Evolutionary conservation across 2,113 vertebrate species (phyloP).

Genomic region (Trinectes maculatus): DNA sequence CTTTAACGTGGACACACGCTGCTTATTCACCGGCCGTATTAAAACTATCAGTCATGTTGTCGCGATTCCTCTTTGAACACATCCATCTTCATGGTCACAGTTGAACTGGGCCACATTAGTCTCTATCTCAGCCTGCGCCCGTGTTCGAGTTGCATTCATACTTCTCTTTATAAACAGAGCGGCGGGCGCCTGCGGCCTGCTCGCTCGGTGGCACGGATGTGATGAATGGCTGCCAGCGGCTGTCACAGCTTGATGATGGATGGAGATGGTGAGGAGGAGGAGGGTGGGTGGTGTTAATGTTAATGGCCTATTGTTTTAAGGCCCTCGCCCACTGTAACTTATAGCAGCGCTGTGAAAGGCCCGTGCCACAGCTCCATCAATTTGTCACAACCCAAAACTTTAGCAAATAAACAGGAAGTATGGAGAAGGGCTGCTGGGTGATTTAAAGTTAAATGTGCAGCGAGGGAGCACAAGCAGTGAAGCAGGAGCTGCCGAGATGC

Average conservation of each 20-base stretch:
- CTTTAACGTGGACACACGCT: conserved; percentile 26
- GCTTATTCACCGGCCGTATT: conserved; percentile 47
- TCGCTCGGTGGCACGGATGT: conserved; percentile 45
- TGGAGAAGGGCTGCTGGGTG: conserved; percentile 37
- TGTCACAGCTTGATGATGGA: conserved; percentile 63
- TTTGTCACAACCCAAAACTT: conserved; percentile 67
- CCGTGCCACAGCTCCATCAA: conserved; percentile 59
- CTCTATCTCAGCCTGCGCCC: conserved; percentile 46
- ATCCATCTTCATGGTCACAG: conserved; percentile 55
- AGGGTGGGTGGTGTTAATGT: conserved; percentile 46
- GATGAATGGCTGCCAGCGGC: conserved; percentile 71
- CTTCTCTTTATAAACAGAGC: conserved; percentile 58
- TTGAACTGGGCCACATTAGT: conserved; percentile 49
- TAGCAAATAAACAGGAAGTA: conserved; percentile 15
- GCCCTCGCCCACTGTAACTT: conserved; percentile 61
- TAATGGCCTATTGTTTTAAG: conserved; percentile 76
- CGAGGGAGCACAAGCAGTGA: conserved; percentile 27
- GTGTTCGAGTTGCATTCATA: conserved; percentile 57
- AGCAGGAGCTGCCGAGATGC: conserved; percentile 18
- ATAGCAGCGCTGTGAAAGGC: conserved; percentile 59
- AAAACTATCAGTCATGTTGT: conserved; percentile 63
- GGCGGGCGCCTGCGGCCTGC: conserved; percentile 34
- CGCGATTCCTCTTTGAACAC: conserved; percentile 39
- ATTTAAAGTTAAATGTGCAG: conserved; percentile 56
- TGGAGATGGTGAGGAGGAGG: conserved; percentile 31